Evolutionary conservation across 2,113 vertebrate species (phyloP), one percentile per base, ranked within the genome.

Genomic region (Nerophis lumbriciformis): DNA sequence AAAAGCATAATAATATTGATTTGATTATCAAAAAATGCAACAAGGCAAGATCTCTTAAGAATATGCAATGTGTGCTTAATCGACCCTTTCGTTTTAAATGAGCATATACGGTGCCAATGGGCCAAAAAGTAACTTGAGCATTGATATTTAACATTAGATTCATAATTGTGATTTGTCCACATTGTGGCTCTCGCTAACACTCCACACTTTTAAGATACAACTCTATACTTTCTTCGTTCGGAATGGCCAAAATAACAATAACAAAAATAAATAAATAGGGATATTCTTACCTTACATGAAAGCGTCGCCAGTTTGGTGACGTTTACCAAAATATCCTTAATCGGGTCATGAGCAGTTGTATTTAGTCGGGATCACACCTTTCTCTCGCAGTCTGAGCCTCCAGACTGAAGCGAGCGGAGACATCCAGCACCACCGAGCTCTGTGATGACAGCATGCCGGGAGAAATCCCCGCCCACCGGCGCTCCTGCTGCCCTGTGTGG

Each of bases 351-450:
- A 28, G 14, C 73, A 59, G 63, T 12, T 8, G 54, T 36, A 55
- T 45, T 2, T 28, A 1, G 44, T 47, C 69, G 53, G 15, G 35
- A 63, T 76, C 63, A 52, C 79, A 79, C 75, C 78, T 64, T 78
- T 64, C 55, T 53, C 62, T 72, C n/a, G 59, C 78, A 47, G 69
- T 59, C 56, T 71, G 83, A 80, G 71, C 73, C 80, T 75, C 70
- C 81, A 77, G 73, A 88, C 78, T 85, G 84, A 73, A 76, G 65
- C 70, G 60, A 72, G 49, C 66, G 57, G 53, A 57, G 55, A 57
- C 79, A 76, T 79, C 71, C 75, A 75, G 81, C 75, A 73, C 83
- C 75, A 83, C 75, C 80, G 79, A 65, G 57, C 68, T 61, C 53
- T 11, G 73, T 51, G 78, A 82, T 79, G 86, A 79, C 79, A 78